Conservation (phyloP, 2,797 vertebrate species). For the Myotis vivesi region DNA sequence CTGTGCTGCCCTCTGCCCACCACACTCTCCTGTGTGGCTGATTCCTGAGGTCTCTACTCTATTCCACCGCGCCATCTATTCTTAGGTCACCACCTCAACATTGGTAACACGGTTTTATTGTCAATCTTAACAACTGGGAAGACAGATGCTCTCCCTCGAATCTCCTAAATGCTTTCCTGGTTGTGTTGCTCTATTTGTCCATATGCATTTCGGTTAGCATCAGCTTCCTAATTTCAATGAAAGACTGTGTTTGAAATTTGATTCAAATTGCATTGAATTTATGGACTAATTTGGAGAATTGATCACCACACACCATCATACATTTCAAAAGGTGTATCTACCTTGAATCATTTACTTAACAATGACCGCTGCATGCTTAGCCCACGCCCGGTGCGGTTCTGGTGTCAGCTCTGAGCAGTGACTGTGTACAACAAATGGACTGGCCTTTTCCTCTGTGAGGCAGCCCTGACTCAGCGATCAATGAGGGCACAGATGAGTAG, state of each 20-base stretch:
- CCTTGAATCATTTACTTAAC: neutral
- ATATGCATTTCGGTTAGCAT: neutral
- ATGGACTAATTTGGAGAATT: neutral
- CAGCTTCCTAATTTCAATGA: neutral
- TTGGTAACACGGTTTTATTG: neutral
- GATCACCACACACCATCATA: neutral
- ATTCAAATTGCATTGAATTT: neutral
- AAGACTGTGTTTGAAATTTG: neutral
- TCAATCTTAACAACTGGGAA: neutral
- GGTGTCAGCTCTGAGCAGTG: neutral
- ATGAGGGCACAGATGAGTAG: neutral
- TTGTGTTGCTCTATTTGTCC: neutral
- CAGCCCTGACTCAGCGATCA: neutral
- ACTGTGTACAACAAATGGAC: neutral
- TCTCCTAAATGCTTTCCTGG: neutral
- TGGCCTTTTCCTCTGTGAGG: neutral
- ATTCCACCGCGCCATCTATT: neutral
- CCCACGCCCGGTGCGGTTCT: too few species aligned
- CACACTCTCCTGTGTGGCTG: neutral
- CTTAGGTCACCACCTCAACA: neutral
- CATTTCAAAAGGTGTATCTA: neutral
- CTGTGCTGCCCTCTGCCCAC: neutral
- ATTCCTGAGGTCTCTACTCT: neutral
- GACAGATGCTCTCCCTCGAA: neutral
- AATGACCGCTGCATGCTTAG: neutral